Base-by-base conservation (phyloP, 2,888 invertebrate species). In the Ellobium chinense region DNA sequence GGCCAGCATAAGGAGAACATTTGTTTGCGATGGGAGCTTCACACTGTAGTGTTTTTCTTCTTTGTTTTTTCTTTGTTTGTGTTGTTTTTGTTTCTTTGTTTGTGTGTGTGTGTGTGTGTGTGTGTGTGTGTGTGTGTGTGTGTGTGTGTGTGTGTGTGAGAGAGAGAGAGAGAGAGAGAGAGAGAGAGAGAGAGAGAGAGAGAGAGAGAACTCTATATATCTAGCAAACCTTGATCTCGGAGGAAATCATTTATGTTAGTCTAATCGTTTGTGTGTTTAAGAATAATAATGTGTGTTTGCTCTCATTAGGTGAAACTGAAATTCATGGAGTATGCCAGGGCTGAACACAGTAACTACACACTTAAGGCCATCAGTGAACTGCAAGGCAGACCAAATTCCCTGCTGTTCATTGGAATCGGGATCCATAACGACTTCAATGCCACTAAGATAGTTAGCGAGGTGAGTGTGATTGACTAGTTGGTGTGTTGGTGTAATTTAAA, bases 341-440 rank as follows among this genome's bases (percentile, higher is more conserved):
- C 60, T 14, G 37, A n/a, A 3, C 69, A 70, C 14, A 77, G 74
- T 0, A 7, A 69, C 7, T 21, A 24, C 18, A 73, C 75, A 3
- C 63, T 63, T 2, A 36, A 63, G 14, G 54, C 73, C n/a, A 31
- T 78, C n/a, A 4, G 58, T 9, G 66, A 54, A n/a, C 66, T 82
- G 18, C 29, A 7, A 12, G 69, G 62, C 63, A 37, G 27, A 1
- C 36, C 72, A 18, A 80, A 79, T 31, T 77, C 80, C n/a, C 21
- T 82, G 54, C 36, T 82, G 2, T 36, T 84, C 54, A 58, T 84
- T 60, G 83, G 82, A 7, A 68, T 77, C 7, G 83, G 82, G 5
- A 70, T 82, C 14, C 83, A 84, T 27, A 80, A 84, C 60, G 63
- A 80, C 34, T 84, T 78, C 66, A 39, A 75, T 29, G 18, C 75